Evolutionary conservation across 2,113 vertebrate species (phyloP).

Genomic region (Nibea albiflora): DNA sequence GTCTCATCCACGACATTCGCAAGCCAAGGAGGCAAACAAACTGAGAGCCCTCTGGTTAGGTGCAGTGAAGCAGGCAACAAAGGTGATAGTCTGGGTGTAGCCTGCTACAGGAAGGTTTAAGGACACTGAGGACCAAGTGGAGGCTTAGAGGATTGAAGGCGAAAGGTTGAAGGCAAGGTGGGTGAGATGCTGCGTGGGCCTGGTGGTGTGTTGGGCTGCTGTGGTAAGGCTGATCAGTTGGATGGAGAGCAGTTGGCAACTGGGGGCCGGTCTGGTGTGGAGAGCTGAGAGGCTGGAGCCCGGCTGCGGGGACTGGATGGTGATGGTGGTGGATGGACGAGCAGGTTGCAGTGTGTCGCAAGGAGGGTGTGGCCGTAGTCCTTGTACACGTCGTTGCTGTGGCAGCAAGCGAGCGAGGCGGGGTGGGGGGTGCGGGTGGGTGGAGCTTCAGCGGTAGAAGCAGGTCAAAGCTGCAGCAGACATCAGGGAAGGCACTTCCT

Average conservation of each 20-base stretch:
- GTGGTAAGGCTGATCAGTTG: conserved; percentile 69
- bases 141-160: conserved; percentile 72
- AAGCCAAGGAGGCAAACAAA: conserved; percentile 35
- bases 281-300: conserved; percentile 56
- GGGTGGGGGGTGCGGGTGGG: conserved; percentile 50
- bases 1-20: conserved; percentile 45
- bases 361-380: conserved; percentile 68
- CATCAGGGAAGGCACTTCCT: conserved; percentile 86
- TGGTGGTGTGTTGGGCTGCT: conserved; percentile 61
- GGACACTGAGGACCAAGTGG: conserved; percentile 73
- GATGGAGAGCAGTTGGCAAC: conserved; percentile 58
- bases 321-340: conserved; percentile 55
- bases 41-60: conserved; percentile 58
- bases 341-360: conserved; percentile 61
- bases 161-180: conserved; percentile 77
- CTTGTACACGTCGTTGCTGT: conserved; percentile 73
- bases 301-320: conserved; percentile 60
- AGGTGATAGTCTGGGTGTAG: conserved; percentile 70
- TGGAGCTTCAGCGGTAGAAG: conserved; percentile 84
- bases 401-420: conserved; percentile 81
- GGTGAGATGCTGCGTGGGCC: conserved; percentile 67
- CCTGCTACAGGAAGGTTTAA: conserved; percentile 62
- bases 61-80: conserved; percentile 74
- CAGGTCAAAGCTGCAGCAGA: conserved; percentile 87
- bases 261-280: conserved; percentile 37